Conservation (phyloP, 2,113 vertebrate genomes). For the Malurus elegans region DNA sequence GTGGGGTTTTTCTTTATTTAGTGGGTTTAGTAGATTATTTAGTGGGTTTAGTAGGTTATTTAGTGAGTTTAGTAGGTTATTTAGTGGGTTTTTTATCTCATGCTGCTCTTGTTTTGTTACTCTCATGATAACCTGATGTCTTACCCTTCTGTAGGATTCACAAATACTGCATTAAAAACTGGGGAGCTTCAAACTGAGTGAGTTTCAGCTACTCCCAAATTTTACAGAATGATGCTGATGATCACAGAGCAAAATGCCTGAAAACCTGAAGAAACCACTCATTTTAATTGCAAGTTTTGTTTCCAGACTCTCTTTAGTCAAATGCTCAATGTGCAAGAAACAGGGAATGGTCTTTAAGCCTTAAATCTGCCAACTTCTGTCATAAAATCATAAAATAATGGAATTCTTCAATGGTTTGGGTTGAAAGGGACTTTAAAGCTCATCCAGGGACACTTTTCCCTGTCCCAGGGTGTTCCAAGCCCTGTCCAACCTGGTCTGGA, state of each 20-base stretch:
- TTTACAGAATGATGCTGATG: neutral
- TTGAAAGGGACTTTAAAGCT: neutral
- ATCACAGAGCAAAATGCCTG: neutral
- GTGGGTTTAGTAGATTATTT: too few species aligned
- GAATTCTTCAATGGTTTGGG: neutral
- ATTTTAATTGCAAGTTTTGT: neutral
- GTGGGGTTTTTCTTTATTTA: too few species aligned
- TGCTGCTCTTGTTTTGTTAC: neutral
- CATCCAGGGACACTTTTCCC: neutral
- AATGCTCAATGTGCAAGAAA: neutral
- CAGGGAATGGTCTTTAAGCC: neutral
- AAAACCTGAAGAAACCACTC: neutral
- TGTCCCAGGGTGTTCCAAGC: neutral
- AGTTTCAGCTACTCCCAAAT: neutral
- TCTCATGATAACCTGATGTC: neutral
- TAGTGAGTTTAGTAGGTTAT: too few species aligned
- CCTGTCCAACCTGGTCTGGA: neutral
- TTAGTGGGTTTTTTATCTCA: neutral
- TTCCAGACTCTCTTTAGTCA: neutral
- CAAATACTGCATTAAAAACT: neutral
- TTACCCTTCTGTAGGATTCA: neutral
- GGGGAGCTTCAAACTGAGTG: neutral
- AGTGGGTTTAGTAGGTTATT: too few species aligned
- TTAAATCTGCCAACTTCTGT: neutral
- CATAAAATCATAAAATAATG: rapidly evolving